Conservation (phyloP, 2,797 vertebrate genomes). For the Sebastes variabilis region DNA sequence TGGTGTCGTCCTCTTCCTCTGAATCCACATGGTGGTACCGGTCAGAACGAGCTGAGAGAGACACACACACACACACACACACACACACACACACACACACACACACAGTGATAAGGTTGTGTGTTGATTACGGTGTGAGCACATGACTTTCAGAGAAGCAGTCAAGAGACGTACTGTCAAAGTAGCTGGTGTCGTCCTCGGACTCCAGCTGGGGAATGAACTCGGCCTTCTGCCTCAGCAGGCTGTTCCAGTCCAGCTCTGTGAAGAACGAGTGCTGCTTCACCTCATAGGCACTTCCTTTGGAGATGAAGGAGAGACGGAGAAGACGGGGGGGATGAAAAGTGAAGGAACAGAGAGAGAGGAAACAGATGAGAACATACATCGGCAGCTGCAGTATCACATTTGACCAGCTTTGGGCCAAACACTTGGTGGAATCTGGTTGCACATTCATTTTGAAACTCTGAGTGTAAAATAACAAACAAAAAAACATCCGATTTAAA, state of each 20-base stretch:
- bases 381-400: not conserved
- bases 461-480: not conserved
- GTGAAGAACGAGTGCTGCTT: slow-evolving; percentile 95
- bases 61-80: slow-evolving; percentile 8
- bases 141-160: not conserved
- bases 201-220: slow-evolving; percentile 98
- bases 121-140: not conserved
- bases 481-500: not conserved
- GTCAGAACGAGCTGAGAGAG: slow-evolving; percentile 89
- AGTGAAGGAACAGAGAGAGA: not conserved
- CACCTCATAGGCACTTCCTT: slow-evolving; percentile 94
- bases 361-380: not conserved
- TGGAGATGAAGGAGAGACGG: not conserved
- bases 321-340: not conserved
- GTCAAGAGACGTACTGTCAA: slow-evolving; percentile 87
- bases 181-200: slow-evolving; percentile 98
- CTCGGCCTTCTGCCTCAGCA: slow-evolving; percentile 97
- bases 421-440: not conserved
- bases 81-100: not conserved
- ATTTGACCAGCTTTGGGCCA: not conserved
- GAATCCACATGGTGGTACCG: slow-evolving; percentile 95
- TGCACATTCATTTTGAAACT: not conserved
- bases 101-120: not conserved
- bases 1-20: slow-evolving; percentile 96
- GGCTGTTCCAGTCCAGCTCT: slow-evolving; percentile 95